These are phyloP conservation scores for Lasioglossum malachurum DNA, from an alignment of 2,888 invertebrate species.

Conservation along the genomic window DNA sequence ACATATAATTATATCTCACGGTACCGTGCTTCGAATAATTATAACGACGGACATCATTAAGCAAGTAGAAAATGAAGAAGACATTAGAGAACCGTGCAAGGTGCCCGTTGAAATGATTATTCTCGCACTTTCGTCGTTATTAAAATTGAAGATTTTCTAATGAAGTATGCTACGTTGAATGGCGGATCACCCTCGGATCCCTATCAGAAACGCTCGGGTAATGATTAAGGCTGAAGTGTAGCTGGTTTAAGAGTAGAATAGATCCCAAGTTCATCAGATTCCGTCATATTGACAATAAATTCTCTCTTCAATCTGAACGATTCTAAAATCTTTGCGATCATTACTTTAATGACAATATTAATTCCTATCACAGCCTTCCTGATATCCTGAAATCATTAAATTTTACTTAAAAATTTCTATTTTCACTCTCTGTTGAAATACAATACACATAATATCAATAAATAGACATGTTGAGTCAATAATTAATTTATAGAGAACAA, in stretches of 20 bases:
- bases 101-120: slow-evolving; percentile 70
- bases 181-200: slow-evolving; percentile 42
- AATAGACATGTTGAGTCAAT: no score
- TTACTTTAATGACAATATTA: slow-evolving; percentile 40
- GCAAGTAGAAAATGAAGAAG: slow-evolving; percentile 75
- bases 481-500: neutral
- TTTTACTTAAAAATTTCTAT: neutral
- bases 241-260: slow-evolving; percentile 33
- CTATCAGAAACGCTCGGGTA: slow-evolving; percentile 35
- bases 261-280: slow-evolving; percentile 21
- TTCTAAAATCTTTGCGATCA: slow-evolving; percentile 4
- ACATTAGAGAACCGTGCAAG: slow-evolving; percentile 44
- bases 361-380: neutral
- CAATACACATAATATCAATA: no score
- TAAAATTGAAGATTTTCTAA: slow-evolving; percentile 55
- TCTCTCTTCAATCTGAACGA: slow-evolving; percentile 10
- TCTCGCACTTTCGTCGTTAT: slow-evolving; percentile 66
- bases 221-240: slow-evolving; percentile 45
- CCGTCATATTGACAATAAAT: slow-evolving; percentile 29
- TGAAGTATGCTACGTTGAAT: slow-evolving; percentile 51
- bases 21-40: slow-evolving; percentile 75
- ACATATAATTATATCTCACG: slow-evolving; percentile 76
- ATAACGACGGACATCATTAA: slow-evolving; percentile 78
- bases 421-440: neutral
- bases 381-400: neutral